Evolutionary conservation across 2,113 vertebrate genomes (phyloP).

Genomic region (Tachuris rubrigastra): DNA sequence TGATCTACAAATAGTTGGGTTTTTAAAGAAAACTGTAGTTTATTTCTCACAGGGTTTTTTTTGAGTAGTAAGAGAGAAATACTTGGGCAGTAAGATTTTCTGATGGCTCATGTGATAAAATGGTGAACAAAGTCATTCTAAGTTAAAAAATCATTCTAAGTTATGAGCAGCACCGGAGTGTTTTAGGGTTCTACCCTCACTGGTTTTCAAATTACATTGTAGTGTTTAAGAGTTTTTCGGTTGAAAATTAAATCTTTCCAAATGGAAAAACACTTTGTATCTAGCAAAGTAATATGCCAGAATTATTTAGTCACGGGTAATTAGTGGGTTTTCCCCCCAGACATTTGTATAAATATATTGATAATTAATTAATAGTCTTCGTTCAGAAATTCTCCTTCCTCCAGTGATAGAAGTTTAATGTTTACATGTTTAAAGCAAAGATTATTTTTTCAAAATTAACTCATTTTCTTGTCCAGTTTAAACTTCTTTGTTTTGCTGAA

Average conservation of each 20-base stretch:
- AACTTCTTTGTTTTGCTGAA: not conserved
- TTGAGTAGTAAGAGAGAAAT: not conserved
- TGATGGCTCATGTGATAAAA: not conserved
- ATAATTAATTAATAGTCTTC: not conserved
- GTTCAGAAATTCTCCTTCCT: not conserved
- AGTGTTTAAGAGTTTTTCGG: not conserved
- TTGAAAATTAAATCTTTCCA: not conserved
- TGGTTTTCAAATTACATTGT: not conserved
- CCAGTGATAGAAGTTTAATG: not conserved
- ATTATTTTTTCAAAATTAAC: not conserved
- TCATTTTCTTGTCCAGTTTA: not conserved
- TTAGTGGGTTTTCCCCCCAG: accelerated
- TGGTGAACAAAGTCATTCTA: not conserved
- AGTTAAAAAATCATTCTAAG: not conserved
- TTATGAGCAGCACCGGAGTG: not conserved
- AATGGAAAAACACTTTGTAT: not conserved
- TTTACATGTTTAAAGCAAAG: not conserved
- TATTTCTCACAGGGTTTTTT: not conserved
- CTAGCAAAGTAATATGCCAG: not conserved
- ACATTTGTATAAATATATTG: not conserved
- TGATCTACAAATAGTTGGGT: not conserved
- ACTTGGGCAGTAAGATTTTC: not conserved
- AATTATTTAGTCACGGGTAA: not conserved
- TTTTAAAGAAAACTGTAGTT: not conserved
- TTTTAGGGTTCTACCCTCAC: not conserved